Base-by-base conservation (phyloP, 2,888 invertebrate genomes). In the Pammene fasciana region DNA sequence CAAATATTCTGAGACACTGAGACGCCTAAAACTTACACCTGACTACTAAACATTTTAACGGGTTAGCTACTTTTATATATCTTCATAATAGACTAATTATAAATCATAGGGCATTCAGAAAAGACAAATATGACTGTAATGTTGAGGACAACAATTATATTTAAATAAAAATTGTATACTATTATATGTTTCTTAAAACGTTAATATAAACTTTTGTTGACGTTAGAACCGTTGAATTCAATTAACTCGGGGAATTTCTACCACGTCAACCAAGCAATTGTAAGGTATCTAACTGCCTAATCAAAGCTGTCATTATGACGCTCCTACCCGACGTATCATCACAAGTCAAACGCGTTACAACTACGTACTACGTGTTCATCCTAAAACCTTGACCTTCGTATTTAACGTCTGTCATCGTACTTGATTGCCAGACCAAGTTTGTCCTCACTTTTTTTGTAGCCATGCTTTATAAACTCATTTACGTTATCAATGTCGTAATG, bases 311-410 rank as follows among this genome's bases (percentile, higher is more conserved):
- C 34, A 18, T 62, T 26, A 52, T 59, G 57, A 65, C 46, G 59
- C 13, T 46, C 57, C 52, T 52, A 52, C 13, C 38, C 11, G 34
- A 36, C 46, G 60, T 60, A 46, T 6, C 38, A n/a, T 61, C 36
- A 61, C 48, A 13, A 48, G 48, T 46, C 18, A 45, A 59, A 60
- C 48, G 43, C 45, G 54, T 54, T 16, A 18, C 65, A n/a, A 55
- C 59, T 56, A 34, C 43, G n/a, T n/a, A n/a, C 65, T 65, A 65
- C 64, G 65, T 55, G 60, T 60, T 62, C 55, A 65, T 56, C 65
- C 48, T 65, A 41, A 59, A 70, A 54, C 70, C 70, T 65, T 70
- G 70, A 70, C 70, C 65, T 65, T 65, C 65, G 41, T 46, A n/a
- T n/a, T n/a, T 38, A 59, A 14, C 45, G 38, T 45, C 41, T 70